A percentile compares a stretch with the other conserved stretches of the same genome.
These are phyloP conservation scores for Passer domesticus DNA, from an alignment of 2,113 vertebrate genomes.

Conservation along the genomic window DNA sequence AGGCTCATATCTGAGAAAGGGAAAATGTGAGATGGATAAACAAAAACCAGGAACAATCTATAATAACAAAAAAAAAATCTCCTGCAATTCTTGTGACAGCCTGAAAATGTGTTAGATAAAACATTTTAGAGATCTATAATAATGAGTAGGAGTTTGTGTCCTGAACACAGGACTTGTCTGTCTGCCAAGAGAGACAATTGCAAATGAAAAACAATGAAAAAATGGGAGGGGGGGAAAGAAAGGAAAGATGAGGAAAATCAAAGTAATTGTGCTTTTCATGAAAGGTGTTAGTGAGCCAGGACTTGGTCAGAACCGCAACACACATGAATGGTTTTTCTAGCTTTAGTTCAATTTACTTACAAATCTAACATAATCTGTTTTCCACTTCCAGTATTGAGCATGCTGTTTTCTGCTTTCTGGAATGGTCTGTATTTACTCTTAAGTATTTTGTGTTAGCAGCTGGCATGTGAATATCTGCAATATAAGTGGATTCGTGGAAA, in stretches of 20 bases:
- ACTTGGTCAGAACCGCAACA: background rate
- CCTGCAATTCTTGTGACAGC: background rate
- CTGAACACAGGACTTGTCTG: background rate
- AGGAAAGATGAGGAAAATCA: background rate
- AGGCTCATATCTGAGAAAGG: background rate
- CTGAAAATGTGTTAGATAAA: slow-evolving; percentile 16
- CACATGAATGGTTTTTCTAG: background rate
- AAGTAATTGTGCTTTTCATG: background rate
- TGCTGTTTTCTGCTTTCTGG: background rate
- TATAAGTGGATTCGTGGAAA: background rate
- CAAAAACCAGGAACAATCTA: background rate
- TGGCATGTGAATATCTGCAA: background rate
- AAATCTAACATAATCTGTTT: background rate
- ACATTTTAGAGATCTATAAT: background rate
- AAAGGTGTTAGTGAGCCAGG: background rate
- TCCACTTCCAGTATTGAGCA: background rate
- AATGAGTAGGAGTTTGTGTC: background rate
- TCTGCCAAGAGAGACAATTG: slow-evolving; percentile 5
- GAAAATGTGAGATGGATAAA: background rate
- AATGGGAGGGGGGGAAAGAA: background rate
- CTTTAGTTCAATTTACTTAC: background rate
- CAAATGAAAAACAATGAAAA: background rate
- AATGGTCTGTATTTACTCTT: background rate
- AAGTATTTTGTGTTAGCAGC: background rate
- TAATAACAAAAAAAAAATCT: background rate